A percentile compares a stretch with the other conserved stretches of the same genome.
These are phyloP conservation scores for Polypterus bichir DNA, from an alignment of 2,113 vertebrate species.

Conservation along the genomic window DNA sequence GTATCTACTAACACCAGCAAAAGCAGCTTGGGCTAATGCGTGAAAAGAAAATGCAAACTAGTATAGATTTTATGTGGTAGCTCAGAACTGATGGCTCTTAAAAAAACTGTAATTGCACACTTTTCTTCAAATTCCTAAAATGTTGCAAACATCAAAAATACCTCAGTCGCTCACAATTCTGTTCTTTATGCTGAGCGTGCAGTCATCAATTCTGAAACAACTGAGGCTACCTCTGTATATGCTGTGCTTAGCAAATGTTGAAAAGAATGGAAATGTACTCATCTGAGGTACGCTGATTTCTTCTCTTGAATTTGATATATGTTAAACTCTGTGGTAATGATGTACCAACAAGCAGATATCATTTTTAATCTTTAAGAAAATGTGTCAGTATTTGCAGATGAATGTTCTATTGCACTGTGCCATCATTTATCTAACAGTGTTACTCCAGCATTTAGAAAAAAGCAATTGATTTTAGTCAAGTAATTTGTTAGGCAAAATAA, in stretches of 20 bases:
- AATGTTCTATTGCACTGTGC: slow-evolving; percentile 19
- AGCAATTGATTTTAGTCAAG: background rate
- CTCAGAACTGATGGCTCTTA: slow-evolving; percentile 15
- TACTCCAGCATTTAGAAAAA: background rate
- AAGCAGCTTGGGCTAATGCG: slow-evolving; percentile 23
- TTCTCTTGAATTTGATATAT: too few relatives aligned
- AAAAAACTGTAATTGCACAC: slow-evolving; percentile 50
- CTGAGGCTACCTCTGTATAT: slow-evolving; percentile 31
- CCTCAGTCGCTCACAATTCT: slow-evolving; percentile 42
- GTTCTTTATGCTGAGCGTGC: slow-evolving; percentile 17
- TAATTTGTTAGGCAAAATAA: background rate
- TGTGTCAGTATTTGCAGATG: slow-evolving; percentile 4
- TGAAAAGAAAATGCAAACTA: slow-evolving; percentile 7
- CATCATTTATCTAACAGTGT: slow-evolving; percentile 28
- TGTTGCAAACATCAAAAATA: slow-evolving; percentile 36
- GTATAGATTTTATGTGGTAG: slow-evolving; percentile 5
- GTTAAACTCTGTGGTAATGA: background rate
- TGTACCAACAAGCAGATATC: background rate
- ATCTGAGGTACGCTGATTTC: too few relatives aligned
- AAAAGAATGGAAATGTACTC: slow-evolving; percentile 17
- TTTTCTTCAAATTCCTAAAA: slow-evolving; percentile 10
- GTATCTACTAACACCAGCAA: slow-evolving; percentile 34
- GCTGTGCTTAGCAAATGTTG: slow-evolving; percentile 35
- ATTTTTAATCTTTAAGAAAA: too few relatives aligned
- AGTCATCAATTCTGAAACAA: slow-evolving; percentile 26